Percentiles rank a stretch among this genome's conserved stretches.
phyloP scores from a whole-genome alignment of 2,797 vertebrate genomes.

The Uromys caudimaculatus region DNA sequence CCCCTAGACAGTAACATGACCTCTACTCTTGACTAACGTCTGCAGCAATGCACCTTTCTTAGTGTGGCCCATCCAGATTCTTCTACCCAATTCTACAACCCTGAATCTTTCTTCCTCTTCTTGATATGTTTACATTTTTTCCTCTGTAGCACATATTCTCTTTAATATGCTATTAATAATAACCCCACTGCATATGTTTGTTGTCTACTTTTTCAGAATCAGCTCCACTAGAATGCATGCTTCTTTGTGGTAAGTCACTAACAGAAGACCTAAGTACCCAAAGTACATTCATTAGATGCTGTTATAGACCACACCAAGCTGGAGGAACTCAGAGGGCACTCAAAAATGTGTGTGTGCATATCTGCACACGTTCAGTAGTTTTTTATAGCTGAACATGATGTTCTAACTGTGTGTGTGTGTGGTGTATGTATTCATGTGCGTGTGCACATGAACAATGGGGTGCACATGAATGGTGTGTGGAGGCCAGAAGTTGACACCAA shows the following conservation, averaged over 20 bases:
- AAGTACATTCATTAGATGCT: background rate
- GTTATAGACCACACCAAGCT: background rate
- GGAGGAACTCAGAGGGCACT: background rate
- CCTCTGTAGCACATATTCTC: background rate
- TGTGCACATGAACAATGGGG: background rate
- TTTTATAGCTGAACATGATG: constrained; percentile 20
- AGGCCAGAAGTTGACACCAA: background rate
- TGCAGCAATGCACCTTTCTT: background rate
- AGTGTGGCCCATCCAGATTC: background rate
- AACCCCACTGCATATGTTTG: background rate
- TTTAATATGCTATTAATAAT: background rate
- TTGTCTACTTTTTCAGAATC: background rate
- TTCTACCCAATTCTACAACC: background rate
- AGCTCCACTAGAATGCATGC: background rate
- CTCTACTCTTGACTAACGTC: background rate
- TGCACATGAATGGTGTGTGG: background rate
- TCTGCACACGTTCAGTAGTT: background rate
- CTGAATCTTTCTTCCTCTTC: background rate
- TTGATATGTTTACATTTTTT: background rate
- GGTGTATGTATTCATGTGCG: background rate
- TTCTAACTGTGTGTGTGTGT: background rate
- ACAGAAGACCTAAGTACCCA: background rate
- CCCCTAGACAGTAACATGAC: background rate
- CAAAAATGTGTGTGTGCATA: background rate
- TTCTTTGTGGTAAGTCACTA: background rate